Percentiles rank a stretch among this genome's conserved stretches.
phyloP scores from a whole-genome alignment of 2,113 vertebrate genomes.

The Vulpes vulpes region DNA sequence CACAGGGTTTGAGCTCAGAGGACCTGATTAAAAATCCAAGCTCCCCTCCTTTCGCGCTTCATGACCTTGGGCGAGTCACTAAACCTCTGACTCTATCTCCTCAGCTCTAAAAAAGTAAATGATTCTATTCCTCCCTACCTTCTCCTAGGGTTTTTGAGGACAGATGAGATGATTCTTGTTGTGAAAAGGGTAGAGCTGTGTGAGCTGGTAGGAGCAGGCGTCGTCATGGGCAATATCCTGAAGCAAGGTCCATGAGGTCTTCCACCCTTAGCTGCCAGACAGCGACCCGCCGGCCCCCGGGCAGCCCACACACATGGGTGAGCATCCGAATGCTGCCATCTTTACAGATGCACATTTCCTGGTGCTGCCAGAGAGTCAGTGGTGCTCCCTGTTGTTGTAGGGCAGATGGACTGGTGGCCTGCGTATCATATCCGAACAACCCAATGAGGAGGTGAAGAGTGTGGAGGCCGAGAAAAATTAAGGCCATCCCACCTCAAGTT shows the following conservation, averaged over 20 bases:
- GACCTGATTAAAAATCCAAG: neutral
- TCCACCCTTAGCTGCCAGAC: neutral
- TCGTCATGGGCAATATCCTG: neutral
- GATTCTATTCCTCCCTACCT: neutral
- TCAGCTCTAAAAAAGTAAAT: neutral
- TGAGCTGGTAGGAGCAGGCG: neutral
- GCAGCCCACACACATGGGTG: neutral
- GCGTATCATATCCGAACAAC: neutral
- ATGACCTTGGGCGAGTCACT: neutral
- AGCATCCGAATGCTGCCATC: neutral
- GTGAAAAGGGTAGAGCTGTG: neutral
- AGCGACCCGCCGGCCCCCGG: fast-evolving
- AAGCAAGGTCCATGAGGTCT: neutral
- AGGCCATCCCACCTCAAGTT: no score
- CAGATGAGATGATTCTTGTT: neutral
- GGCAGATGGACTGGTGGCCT: no score
- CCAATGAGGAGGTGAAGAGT: no score
- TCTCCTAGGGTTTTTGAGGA: neutral
- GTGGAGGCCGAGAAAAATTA: no score
- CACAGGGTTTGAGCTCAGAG: neutral
- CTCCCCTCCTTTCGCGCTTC: neutral
- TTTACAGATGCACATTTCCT: no score
- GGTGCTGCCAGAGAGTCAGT: neutral
- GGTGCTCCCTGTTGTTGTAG: neutral
- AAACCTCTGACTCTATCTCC: neutral